Conservation (phyloP, 2,113 vertebrate genomes). For the Neopipo cinnamomea region DNA sequence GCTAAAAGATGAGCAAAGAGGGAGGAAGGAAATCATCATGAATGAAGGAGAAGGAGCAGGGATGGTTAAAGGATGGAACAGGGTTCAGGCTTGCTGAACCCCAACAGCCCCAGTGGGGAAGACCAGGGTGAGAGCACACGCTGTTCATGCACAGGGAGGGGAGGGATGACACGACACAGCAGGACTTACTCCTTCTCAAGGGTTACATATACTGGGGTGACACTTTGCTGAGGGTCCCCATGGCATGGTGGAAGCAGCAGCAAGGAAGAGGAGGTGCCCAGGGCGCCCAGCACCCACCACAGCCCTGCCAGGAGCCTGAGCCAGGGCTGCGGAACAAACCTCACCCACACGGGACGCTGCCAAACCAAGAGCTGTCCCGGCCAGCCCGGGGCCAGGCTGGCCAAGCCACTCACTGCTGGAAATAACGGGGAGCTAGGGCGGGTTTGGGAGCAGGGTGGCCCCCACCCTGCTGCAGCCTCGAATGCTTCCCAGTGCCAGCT, state of each 20-base stretch:
- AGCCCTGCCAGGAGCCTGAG: not conserved
- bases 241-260: fast-evolving
- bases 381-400: not conserved
- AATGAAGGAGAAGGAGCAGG: not conserved
- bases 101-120: not conserved
- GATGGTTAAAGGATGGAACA: fast-evolving
- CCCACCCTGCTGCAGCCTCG: not conserved
- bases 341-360: not conserved
- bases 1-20: not conserved
- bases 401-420: not conserved
- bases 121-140: not conserved
- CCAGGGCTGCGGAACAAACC: not conserved
- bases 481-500: not conserved
- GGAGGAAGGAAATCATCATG: fast-evolving
- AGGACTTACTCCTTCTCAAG: not conserved
- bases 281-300: not conserved
- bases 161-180: fast-evolving
- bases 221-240: fast-evolving
- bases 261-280: not conserved
- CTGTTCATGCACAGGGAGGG: not conserved
- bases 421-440: not conserved
- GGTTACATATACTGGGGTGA: fast-evolving
- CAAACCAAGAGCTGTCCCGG: not conserved
- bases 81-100: fast-evolving
- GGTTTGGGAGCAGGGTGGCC: not conserved